A percentile compares a stretch with the other conserved stretches of the same genome.
These are phyloP conservation scores for Gymnobelideus leadbeateri DNA, from an alignment of 2,113 vertebrate genomes.

Conservation along the genomic window DNA sequence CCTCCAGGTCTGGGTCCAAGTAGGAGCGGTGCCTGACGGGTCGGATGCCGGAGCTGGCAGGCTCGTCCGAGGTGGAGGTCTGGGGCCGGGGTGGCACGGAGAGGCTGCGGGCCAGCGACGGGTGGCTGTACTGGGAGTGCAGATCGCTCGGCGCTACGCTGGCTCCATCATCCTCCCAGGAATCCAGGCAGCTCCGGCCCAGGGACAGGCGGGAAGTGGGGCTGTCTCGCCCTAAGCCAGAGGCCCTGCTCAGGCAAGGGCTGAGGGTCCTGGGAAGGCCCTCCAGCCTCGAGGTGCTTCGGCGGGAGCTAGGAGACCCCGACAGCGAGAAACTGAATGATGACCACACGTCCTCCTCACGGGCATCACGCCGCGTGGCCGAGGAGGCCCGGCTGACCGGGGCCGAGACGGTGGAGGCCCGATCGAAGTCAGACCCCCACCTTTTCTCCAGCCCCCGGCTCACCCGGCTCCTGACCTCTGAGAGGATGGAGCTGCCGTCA, in stretches of 20 bases:
- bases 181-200: slow-evolving; percentile 88
- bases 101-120: slow-evolving; percentile 89
- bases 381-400: slow-evolving; percentile 88
- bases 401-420: slow-evolving; percentile 85
- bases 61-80: slow-evolving; percentile 72
- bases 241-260: slow-evolving; percentile 82
- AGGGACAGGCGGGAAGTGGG: slow-evolving; percentile 88
- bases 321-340: slow-evolving; percentile 88
- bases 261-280: slow-evolving; percentile 80
- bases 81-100: slow-evolving; percentile 92
- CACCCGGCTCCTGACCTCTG: slow-evolving; percentile 85
- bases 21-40: slow-evolving; percentile 89
- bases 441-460: slow-evolving; percentile 89
- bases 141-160: slow-evolving; percentile 87
- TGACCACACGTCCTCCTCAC: slow-evolving; percentile 87
- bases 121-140: slow-evolving; percentile 87
- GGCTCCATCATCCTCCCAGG: slow-evolving; percentile 86
- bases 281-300: slow-evolving; percentile 84
- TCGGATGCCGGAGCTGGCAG: slow-evolving; percentile 78
- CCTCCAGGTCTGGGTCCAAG: slow-evolving; percentile 95
- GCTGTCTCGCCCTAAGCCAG: slow-evolving; percentile 79
- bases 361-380: slow-evolving; percentile 83
- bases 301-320: slow-evolving; percentile 84
- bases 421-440: slow-evolving; percentile 89
- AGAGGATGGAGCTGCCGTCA: slow-evolving; percentile 85